Base-by-base conservation (phyloP, 2,113 vertebrate genomes). In the Aspiorhynchus laticeps region DNA sequence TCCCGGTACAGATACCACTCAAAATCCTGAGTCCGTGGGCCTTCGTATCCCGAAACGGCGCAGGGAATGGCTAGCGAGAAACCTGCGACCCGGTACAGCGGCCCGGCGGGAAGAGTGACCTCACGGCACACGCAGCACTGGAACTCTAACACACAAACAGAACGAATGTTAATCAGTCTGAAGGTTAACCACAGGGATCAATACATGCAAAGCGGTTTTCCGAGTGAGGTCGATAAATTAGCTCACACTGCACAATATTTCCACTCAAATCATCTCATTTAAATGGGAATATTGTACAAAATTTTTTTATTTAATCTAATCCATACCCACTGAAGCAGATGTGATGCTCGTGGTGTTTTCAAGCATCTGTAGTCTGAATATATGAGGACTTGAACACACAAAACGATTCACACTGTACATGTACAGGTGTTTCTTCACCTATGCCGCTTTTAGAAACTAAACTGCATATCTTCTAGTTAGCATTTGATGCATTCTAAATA, bases 1-100 rank as follows among this genome's bases (percentile, higher is more conserved):
- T 96, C 95, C 59, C 93, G 91, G 90, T 96, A 95, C 36, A 96
- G 78, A 89, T 93, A 97, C 97, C 96, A 98, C 92, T 97, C 96
- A 1, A 98, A 98, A 31, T 97, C 95, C 92, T 97, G 97, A 0
- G 90, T 94, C 0, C 94, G 90, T 0, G 96, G 86, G n/a, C 96
- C 96, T 63, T 97, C 96, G 0, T 95, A 97, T 38, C 90, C 96
- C 0, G 92, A 94, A 43, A 97, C 97, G 0, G 87, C 78, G 85
- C 97, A 98, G 51, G 95, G 93, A 84, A 98, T 91, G 46, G 95
- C 93, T 46, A 97, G n/a, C 12, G 95, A 65, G 14, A 96, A 96
- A 26, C 96, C 96, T 26, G 93, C 95, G 7, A 97, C 96, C 0
- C 97, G 96, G 93, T 95, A 97, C 7, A 97, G 89, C 5, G 96